These are phyloP conservation scores for Melanchra persicariae DNA, from an alignment of 2,888 invertebrate species.

Conservation along the genomic window DNA sequence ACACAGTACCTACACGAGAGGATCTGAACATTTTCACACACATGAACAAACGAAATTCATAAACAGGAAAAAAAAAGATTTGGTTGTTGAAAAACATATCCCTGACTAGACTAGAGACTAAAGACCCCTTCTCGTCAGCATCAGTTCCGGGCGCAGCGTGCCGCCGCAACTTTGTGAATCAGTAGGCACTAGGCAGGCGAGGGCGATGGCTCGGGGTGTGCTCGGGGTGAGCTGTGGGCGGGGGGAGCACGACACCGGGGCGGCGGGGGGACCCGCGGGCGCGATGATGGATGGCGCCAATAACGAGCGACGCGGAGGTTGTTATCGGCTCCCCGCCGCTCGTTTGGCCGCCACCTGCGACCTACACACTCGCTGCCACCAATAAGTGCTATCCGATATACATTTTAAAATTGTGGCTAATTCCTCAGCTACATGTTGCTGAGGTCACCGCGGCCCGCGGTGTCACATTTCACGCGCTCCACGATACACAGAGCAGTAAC, in stretches of 20 bases:
- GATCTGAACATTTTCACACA: neutral
- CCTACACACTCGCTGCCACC: neutral
- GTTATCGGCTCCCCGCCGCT: constrained; percentile 66
- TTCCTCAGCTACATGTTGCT: neutral
- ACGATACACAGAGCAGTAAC: neutral
- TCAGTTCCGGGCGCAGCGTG: constrained; percentile 10
- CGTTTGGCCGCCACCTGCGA: too few species aligned
- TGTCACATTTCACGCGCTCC: too few species aligned
- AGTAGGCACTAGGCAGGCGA: too few species aligned
- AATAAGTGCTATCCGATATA: neutral
- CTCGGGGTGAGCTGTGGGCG: constrained; percentile 1
- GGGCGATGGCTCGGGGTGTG: too few species aligned
- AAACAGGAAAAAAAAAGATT: too few species aligned
- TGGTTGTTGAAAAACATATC: too few species aligned
- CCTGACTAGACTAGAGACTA: neutral
- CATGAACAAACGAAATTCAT: too few species aligned
- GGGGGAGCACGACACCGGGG: constrained; percentile 10
- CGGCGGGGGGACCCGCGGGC: constrained; percentile 67
- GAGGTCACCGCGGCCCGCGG: too few species aligned
- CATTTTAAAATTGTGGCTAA: neutral
- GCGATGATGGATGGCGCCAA: constrained; percentile 85
- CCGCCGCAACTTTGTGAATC: constrained; percentile 23
- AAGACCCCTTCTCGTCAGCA: neutral
- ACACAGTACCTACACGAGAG: neutral
- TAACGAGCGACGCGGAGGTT: constrained; percentile 77